A percentile compares a stretch with the other conserved stretches of the same genome.
These are phyloP conservation scores for Platysternon megacephalum DNA, from an alignment of 2,113 vertebrate genomes.

Conservation along the genomic window DNA sequence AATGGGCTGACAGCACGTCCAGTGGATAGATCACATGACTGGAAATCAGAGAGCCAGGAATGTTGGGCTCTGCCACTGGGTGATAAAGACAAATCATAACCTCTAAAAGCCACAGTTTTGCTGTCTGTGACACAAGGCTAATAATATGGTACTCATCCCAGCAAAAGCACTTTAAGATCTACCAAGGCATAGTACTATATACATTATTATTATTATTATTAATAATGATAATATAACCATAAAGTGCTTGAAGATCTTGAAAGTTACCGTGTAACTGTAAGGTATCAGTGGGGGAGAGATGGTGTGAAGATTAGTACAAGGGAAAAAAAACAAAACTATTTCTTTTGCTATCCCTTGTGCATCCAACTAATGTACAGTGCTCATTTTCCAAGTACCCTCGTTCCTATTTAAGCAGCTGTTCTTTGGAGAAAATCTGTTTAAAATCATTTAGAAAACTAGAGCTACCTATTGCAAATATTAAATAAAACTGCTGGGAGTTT, in stretches of 20 bases:
- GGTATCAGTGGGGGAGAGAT: background rate
- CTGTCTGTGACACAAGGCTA: background rate
- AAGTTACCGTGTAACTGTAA: background rate
- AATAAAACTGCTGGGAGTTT: constrained; percentile 49
- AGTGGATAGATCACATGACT: background rate
- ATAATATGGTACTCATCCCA: background rate
- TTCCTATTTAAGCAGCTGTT: constrained; percentile 41
- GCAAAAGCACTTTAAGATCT: background rate
- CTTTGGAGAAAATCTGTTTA: background rate
- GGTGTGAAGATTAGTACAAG: background rate
- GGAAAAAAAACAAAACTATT: background rate
- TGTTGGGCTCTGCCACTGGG: background rate
- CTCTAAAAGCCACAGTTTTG: background rate
- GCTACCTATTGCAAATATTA: constrained; percentile 41
- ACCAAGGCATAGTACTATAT: background rate
- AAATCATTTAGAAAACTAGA: constrained; percentile 12
- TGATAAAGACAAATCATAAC: background rate
- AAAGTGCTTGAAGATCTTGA: background rate
- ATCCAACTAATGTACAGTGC: background rate
- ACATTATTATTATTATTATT: background rate
- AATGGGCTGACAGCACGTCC: background rate
- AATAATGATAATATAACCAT: background rate
- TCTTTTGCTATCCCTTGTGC: background rate
- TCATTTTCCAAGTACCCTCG: background rate
- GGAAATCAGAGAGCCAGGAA: background rate